Percentiles rank a stretch among this genome's conserved stretches.
These are phyloP conservation scores for Plusia festucae DNA, from an alignment of 2,888 invertebrate species.

Conservation along the genomic window DNA sequence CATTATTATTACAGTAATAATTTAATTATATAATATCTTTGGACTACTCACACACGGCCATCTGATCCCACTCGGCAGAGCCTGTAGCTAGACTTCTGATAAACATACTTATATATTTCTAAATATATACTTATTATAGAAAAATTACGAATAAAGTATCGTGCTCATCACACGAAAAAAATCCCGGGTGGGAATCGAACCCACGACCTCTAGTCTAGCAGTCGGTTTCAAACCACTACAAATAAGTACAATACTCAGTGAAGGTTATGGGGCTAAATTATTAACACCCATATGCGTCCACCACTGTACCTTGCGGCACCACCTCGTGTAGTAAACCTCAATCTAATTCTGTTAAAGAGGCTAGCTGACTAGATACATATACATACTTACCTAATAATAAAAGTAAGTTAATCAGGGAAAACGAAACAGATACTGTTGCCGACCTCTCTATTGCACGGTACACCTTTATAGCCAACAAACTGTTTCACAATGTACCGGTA, in stretches of 20 bases:
- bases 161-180: too few relatives aligned
- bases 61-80: too few relatives aligned
- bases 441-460: neutral
- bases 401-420: neutral
- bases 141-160: too few relatives aligned
- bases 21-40: too few relatives aligned
- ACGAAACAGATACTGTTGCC: neutral
- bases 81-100: too few relatives aligned
- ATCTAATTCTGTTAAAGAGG: neutral
- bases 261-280: neutral
- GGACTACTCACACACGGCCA: too few relatives aligned
- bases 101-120: too few relatives aligned
- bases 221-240: too few relatives aligned
- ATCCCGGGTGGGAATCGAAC: too few relatives aligned
- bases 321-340: neutral
- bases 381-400: neutral
- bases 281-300: neutral
- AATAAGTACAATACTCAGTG: neutral
- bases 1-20: too few relatives aligned
- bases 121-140: too few relatives aligned
- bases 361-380: neutral
- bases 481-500: conserved; percentile 11
- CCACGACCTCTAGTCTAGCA: too few relatives aligned
- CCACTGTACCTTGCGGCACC: neutral
- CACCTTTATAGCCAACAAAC: conserved; percentile 24